phyloP scores from a whole-genome alignment of 2,888 invertebrate genomes.

The Phytoseiulus persimilis region DNA sequence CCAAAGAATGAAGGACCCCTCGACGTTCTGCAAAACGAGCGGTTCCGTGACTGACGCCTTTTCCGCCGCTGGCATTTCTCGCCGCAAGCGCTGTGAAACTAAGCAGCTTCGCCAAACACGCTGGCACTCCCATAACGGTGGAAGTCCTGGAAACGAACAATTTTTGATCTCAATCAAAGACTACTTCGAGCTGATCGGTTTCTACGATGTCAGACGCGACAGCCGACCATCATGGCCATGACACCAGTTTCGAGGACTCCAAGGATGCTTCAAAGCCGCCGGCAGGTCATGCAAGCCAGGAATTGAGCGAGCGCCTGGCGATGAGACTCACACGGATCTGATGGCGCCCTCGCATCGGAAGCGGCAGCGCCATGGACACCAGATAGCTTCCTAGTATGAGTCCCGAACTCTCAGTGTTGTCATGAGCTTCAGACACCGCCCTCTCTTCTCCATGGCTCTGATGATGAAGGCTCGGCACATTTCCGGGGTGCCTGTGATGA shows the following conservation, averaged over 20 bases:
- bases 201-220: no score
- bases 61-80: background rate
- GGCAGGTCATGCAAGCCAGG: no score
- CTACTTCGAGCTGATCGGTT: no score
- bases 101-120: background rate
- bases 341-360: background rate
- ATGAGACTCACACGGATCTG: background rate
- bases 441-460: background rate
- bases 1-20: background rate
- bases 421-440: background rate
- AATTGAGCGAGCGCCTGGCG: no score
- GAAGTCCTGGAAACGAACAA: background rate
- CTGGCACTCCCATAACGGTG: background rate
- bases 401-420: background rate
- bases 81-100: background rate
- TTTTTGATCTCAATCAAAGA: no score
- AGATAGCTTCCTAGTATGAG: background rate
- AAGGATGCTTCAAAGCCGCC: no score
- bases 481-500: background rate
- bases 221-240: no score
- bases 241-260: no score
- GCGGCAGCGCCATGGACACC: background rate
- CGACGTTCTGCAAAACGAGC: background rate
- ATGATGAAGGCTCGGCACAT: background rate
- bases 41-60: background rate